phyloP scores from a whole-genome alignment of 1,140 invertebrate genomes.

The Drosophila arawakana region DNA sequence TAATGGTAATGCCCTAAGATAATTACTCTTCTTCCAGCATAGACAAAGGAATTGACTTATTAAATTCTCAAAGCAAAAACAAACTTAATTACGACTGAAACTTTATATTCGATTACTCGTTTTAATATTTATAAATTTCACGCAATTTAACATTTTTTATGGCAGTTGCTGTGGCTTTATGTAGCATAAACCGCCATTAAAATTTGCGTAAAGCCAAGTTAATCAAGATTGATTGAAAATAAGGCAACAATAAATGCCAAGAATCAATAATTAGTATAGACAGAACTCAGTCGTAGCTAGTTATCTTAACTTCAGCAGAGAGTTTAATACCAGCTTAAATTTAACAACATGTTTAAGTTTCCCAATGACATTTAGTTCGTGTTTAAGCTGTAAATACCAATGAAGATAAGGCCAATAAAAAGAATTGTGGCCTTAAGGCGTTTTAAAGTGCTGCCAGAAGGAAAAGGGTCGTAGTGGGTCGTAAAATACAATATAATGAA shows the following conservation, averaged over 20 bases:
- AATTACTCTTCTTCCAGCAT: not conserved
- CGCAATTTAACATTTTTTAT: not conserved
- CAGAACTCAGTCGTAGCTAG: no score
- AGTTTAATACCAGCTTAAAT: no score
- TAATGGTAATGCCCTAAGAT: not conserved
- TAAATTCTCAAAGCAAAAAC: not conserved
- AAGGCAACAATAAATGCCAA: no score
- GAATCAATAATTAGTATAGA: no score
- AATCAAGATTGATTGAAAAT: no score
- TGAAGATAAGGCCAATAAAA: conserved; percentile 56
- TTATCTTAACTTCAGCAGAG: no score
- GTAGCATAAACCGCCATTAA: no score
- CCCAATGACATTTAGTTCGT: conserved; percentile 49
- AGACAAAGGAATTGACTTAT: not conserved
- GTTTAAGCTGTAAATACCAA: conserved; percentile 25
- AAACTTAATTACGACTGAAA: not conserved
- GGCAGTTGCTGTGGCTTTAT: no score
- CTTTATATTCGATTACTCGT: not conserved
- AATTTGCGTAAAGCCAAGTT: no score
- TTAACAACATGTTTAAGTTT: no score
- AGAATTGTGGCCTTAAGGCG: conserved; percentile 30
- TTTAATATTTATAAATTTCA: not conserved
- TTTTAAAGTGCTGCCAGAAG: conserved; percentile 2
- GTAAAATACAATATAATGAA: conserved; percentile 76
- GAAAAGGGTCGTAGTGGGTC: not conserved